A percentile compares a stretch with the other conserved stretches of the same genome.
These are phyloP conservation scores for Amphipoea lucens DNA, from an alignment of 2,888 invertebrate species.

Conservation along the genomic window DNA sequence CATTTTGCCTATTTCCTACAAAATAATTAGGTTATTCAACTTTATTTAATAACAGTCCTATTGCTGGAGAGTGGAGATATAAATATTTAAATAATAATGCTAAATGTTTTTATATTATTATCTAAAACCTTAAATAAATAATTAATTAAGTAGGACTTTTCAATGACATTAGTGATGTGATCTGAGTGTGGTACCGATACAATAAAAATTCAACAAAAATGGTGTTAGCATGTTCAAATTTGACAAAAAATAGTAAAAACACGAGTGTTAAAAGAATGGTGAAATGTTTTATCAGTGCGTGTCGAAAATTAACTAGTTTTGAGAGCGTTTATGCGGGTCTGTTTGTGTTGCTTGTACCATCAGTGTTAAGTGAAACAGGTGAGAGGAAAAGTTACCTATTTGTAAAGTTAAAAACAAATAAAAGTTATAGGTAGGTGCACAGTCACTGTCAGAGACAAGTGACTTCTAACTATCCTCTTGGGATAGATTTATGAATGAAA, in stretches of 20 bases:
- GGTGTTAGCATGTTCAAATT: slow-evolving; percentile 19
- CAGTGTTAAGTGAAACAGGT: slow-evolving; percentile 81
- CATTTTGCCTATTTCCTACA: not conserved
- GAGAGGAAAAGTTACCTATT: slow-evolving; percentile 43
- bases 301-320: slow-evolving; percentile 74
- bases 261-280: slow-evolving; percentile 61
- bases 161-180: slow-evolving; percentile 27
- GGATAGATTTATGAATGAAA: not conserved
- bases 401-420: not conserved
- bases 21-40: not conserved
- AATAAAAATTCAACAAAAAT: slow-evolving; percentile 35
- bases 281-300: slow-evolving; percentile 71
- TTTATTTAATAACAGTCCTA: not conserved
- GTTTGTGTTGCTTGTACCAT: slow-evolving; percentile 81
- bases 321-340: slow-evolving; percentile 81
- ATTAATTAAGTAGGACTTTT: not conserved
- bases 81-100: not conserved
- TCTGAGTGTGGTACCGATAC: not conserved
- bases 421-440: not conserved
- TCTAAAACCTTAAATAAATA: not conserved
- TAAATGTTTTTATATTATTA: not conserved
- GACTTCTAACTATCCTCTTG: not conserved
- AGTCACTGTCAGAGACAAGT: not conserved
- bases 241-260: slow-evolving; percentile 26
- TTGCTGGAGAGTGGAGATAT: not conserved